Conservation (phyloP, 2,797 vertebrate species). For the Pampus argenteus region DNA sequence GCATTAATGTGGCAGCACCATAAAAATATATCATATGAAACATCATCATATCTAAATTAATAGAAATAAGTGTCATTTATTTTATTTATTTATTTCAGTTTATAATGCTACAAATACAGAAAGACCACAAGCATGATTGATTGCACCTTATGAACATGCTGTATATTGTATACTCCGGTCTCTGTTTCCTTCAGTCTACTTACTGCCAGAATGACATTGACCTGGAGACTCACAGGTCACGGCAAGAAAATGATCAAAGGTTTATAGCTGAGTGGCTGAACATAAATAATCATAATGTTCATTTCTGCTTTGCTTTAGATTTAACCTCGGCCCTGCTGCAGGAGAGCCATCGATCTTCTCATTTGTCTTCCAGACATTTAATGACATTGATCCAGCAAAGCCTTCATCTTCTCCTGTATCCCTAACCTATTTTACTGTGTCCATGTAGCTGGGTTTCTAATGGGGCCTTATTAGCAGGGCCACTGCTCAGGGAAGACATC, state of each 20-base stretch:
- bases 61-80: background rate
- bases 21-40: too few relatives aligned
- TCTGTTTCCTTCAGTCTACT: background rate
- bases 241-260: constrained; percentile 38
- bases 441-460: constrained; percentile 51
- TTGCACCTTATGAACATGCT: background rate
- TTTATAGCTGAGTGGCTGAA: constrained; percentile 30
- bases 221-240: constrained; percentile 47
- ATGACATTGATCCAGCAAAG: constrained; percentile 64
- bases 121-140: background rate
- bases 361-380: constrained; percentile 60
- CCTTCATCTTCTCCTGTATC: constrained; percentile 42
- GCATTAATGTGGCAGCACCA: background rate
- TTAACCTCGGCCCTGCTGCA: constrained; percentile 41
- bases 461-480: constrained; percentile 41
- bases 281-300: constrained; percentile 59
- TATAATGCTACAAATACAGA: background rate
- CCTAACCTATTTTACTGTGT: constrained; percentile 39
- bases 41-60: background rate
- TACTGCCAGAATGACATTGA: constrained; percentile 53
- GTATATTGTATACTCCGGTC: background rate
- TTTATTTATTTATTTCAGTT: background rate
- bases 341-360: constrained; percentile 44
- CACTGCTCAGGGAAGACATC: constrained; percentile 52
- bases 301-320: constrained; percentile 46